Evolutionary conservation across 1,140 invertebrate genomes (phyloP).

Genomic region (Diachasma alloeum): DNA sequence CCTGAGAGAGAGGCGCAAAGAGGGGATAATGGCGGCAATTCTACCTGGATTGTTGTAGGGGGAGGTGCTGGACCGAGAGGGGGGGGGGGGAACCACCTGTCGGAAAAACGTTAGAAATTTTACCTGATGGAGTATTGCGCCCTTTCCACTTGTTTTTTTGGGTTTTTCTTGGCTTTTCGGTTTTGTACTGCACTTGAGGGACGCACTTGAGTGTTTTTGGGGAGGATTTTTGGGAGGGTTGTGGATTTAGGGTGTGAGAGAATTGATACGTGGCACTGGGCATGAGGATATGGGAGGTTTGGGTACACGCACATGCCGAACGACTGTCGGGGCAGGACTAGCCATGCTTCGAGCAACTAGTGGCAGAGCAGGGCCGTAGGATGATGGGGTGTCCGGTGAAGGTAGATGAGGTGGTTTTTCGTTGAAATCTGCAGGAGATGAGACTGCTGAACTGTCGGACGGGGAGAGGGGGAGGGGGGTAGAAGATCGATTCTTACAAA

Average conservation of each 20-base stretch:
- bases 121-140: neutral
- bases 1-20: constrained; percentile 28
- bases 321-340: neutral
- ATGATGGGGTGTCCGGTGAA: neutral
- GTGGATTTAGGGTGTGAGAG: neutral
- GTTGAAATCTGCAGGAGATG: neutral
- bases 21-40: constrained; percentile 60
- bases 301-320: neutral
- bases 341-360: constrained; percentile 19
- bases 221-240: neutral
- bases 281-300: too few relatives aligned
- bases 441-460: neutral
- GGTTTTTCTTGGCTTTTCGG: neutral
- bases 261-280: neutral
- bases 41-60: constrained; percentile 61
- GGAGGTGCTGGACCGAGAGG: neutral
- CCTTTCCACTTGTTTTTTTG: neutral
- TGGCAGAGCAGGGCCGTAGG: constrained; percentile 27
- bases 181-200: neutral
- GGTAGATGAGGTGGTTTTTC: neutral
- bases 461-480: neutral
- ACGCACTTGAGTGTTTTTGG: neutral
- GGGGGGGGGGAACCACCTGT: constrained; percentile 37
- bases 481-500: too few relatives aligned
- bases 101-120: constrained; percentile 33